Conservation (phyloP, 1,140 invertebrate genomes). For the Drosophila melanogaster region DNA sequence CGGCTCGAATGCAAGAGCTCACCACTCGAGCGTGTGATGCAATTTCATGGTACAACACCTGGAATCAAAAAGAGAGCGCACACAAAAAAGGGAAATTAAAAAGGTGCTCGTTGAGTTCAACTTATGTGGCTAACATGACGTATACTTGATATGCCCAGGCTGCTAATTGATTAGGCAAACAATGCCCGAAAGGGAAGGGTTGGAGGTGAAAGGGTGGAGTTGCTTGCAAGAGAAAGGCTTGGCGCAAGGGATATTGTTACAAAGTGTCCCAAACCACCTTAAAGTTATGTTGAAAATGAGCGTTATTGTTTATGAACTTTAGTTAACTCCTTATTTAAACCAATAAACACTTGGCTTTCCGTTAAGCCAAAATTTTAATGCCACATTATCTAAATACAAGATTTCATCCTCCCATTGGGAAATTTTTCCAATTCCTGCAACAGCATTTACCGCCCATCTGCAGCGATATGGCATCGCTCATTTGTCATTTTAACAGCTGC, state of each 20-base stretch:
- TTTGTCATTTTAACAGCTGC: constrained; percentile 69
- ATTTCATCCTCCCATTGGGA: background rate
- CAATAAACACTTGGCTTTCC: background rate
- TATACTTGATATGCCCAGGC: constrained; percentile 48
- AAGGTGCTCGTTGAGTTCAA: constrained; percentile 31
- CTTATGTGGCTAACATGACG: constrained; percentile 51
- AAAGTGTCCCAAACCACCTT: background rate
- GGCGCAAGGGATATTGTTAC: constrained; percentile 18
- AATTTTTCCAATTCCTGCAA: constrained; percentile 8
- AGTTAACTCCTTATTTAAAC: background rate
- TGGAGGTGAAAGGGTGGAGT: constrained; percentile 2
- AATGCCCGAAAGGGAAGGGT: background rate
- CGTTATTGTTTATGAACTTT: background rate
- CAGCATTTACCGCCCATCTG: constrained; percentile 45
- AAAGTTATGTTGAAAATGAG: background rate
- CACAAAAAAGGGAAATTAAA: constrained; percentile 39
- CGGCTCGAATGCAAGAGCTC: constrained; percentile 87
- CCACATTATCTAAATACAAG: background rate
- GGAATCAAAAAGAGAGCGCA: constrained; percentile 70
- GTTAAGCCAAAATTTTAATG: background rate
- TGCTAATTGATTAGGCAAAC: constrained; percentile 39
- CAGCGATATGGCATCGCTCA: constrained; percentile 68
- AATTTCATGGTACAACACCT: constrained; percentile 90
- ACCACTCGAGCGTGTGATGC: constrained; percentile 90
- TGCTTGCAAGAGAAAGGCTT: constrained; percentile 20